Evolutionary conservation across 1,140 invertebrate genomes (phyloP).

Genomic region (Penaeus indicus): DNA sequence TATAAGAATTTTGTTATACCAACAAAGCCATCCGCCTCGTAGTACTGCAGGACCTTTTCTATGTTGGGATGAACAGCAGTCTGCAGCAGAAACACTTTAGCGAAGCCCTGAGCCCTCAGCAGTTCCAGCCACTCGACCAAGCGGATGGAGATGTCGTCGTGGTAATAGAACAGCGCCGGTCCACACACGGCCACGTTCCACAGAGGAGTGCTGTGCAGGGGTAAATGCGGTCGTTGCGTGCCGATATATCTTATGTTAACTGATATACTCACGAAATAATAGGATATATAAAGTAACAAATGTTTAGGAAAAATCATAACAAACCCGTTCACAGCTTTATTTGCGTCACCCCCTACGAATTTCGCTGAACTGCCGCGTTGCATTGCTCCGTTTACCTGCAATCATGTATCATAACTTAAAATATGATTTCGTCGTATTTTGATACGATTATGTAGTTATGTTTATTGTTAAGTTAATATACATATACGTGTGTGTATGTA

Average conservation of each 20-base stretch:
- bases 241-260: neutral
- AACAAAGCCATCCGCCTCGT: constrained; percentile 52
- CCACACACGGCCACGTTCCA: constrained; percentile 55
- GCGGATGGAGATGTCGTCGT: constrained; percentile 47
- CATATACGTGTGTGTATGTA: too few relatives aligned
- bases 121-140: constrained; percentile 61
- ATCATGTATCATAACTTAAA: too few relatives aligned
- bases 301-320: too few relatives aligned
- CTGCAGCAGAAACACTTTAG: constrained; percentile 46
- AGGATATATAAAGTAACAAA: too few relatives aligned
- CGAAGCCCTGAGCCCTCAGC: constrained; percentile 46
- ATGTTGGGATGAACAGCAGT: constrained; percentile 58
- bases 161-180: constrained; percentile 59
- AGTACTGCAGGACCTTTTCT: constrained; percentile 53
- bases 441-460: too few relatives aligned
- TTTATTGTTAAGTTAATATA: too few relatives aligned
- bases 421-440: too few relatives aligned
- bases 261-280: neutral
- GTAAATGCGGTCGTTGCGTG: neutral
- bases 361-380: too few relatives aligned
- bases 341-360: too few relatives aligned
- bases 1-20: constrained; percentile 48
- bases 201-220: neutral
- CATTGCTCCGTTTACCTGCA: too few relatives aligned
- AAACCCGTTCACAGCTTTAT: too few relatives aligned